phyloP scores from a whole-genome alignment of 2,797 vertebrate genomes.

The Gorsachius magnificus region DNA sequence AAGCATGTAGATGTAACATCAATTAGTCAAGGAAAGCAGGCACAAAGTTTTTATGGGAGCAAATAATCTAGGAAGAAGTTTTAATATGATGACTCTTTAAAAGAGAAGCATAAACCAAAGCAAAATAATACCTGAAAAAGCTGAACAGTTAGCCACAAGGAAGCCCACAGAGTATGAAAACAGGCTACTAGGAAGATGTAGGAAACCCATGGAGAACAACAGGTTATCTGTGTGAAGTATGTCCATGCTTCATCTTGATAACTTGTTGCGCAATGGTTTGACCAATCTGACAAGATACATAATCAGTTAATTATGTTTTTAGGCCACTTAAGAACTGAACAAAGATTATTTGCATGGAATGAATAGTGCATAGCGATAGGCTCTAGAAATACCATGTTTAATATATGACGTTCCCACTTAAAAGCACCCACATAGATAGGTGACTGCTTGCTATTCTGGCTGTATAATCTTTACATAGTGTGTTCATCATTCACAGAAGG shows the following conservation, averaged over 20 bases:
- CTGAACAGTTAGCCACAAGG: constrained; percentile 80
- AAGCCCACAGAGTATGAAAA: constrained; percentile 86
- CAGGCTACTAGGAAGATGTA: constrained; percentile 81
- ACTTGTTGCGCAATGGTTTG: constrained; percentile 78
- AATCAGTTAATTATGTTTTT: background rate
- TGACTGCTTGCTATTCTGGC: background rate
- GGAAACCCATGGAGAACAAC: constrained; percentile 91
- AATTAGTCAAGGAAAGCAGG: background rate
- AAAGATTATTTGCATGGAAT: background rate
- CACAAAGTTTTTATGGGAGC: background rate
- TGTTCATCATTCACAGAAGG: background rate
- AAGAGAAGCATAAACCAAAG: background rate
- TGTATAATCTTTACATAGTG: background rate
- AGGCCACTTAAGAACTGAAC: background rate
- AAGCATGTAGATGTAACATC: background rate
- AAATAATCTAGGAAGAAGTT: background rate
- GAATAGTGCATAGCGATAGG: background rate
- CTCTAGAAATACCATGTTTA: background rate
- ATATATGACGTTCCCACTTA: background rate
- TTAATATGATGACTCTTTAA: background rate
- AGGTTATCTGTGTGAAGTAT: constrained; percentile 72
- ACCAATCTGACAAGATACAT: constrained; percentile 83
- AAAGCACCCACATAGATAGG: background rate
- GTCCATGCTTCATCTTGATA: constrained; percentile 85
- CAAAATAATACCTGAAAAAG: constrained; percentile 86